phyloP scores from a whole-genome alignment of 1,140 invertebrate species.

The Cotesia typhae region DNA sequence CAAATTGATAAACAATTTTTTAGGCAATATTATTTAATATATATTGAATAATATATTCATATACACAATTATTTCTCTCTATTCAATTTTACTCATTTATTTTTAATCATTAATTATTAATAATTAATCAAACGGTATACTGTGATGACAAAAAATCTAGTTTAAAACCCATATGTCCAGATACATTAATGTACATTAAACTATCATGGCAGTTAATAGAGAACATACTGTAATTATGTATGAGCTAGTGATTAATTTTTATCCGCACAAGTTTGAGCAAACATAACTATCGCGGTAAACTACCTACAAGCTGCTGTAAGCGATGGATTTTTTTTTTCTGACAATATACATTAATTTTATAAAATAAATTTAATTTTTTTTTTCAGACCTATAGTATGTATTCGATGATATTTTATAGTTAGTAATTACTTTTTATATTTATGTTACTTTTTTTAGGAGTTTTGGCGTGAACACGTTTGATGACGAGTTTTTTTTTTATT shows the following conservation, averaged over 20 bases:
- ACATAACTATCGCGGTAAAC: constrained; percentile 24
- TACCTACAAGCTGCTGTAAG: constrained; percentile 17
- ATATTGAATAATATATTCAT: too few relatives aligned
- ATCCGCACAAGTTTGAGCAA: constrained; percentile 28
- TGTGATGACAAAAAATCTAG: not conserved
- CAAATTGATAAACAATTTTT: too few relatives aligned
- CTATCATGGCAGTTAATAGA: constrained; percentile 29
- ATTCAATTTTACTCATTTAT: not conserved
- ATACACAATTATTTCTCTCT: too few relatives aligned
- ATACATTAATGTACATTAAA: constrained; percentile 21
- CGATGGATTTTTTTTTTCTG: constrained; percentile 7
- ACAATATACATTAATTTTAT: not conserved
- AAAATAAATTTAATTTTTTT: too few relatives aligned
- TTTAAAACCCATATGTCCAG: constrained; percentile 5
- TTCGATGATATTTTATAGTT: too few relatives aligned
- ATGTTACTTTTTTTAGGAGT: not conserved
- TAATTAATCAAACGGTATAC: constrained; percentile 2
- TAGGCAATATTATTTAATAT: too few relatives aligned
- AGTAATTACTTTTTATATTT: not conserved
- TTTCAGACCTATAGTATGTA: too few relatives aligned
- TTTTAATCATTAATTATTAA: too few relatives aligned
- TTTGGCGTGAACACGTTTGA: not conserved
- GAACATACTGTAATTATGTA: constrained; percentile 10
- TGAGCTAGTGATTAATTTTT: constrained; percentile 23
- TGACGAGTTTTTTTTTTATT: constrained; percentile 12